A percentile compares a stretch with the other conserved stretches of the same genome.
Evolutionary conservation across 2,113 vertebrate genomes (phyloP).

Genomic region (Prinia subflava): DNA sequence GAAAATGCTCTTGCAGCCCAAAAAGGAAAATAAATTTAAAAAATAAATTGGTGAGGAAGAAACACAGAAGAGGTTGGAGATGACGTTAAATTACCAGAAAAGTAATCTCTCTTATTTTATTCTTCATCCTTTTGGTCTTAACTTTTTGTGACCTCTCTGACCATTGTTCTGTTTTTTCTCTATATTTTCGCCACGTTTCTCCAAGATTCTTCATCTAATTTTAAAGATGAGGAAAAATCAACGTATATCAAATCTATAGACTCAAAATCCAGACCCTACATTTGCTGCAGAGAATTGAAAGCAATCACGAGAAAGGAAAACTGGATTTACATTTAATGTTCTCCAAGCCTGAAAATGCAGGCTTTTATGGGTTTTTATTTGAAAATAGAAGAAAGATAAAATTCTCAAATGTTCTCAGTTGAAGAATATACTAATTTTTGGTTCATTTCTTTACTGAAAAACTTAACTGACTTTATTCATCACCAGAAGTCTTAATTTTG

Average conservation of each 20-base stretch:
- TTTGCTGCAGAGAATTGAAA: neutral
- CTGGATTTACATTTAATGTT: neutral
- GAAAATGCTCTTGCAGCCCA: neutral
- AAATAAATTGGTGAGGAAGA: accelerated
- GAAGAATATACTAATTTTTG: neutral
- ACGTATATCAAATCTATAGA: neutral
- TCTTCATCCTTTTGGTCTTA: neutral
- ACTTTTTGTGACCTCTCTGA: neutral
- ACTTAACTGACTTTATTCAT: neutral
- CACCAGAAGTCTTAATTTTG: slow-evolving; percentile 44
- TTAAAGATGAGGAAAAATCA: neutral
- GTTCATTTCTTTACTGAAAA: slow-evolving; percentile 4
- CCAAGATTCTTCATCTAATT: neutral
- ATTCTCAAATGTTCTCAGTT: neutral
- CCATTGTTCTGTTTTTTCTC: neutral
- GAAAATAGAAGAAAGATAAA: neutral
- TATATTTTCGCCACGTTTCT: neutral
- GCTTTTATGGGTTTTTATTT: neutral
- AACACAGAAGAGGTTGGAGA: neutral
- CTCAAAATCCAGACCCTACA: too few species aligned
- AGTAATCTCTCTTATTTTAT: neutral
- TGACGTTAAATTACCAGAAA: neutral
- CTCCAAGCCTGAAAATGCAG: neutral
- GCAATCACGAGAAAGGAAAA: neutral
- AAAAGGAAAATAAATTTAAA: neutral